Conservation (phyloP, 2,888 invertebrate species). For the Ischnus inquisitorius region DNA sequence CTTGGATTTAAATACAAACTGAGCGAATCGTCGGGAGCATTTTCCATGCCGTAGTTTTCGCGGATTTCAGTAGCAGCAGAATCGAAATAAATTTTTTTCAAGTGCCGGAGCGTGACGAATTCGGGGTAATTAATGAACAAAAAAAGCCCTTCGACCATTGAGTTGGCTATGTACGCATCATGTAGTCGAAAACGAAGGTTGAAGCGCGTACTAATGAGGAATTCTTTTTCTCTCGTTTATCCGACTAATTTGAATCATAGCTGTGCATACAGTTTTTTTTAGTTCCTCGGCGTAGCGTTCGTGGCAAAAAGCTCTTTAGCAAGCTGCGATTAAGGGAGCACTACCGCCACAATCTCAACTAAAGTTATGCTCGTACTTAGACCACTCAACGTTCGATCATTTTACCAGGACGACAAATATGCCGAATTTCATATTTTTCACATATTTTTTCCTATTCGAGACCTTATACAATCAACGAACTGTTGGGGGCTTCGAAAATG, state of each 20-base stretch:
- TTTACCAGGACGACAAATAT: too few relatives aligned
- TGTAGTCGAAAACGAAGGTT: not conserved
- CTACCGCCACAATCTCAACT: too few relatives aligned
- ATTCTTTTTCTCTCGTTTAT: slow-evolving; percentile 36
- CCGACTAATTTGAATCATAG: slow-evolving; percentile 55
- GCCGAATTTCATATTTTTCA: too few relatives aligned
- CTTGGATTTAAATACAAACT: slow-evolving; percentile 54
- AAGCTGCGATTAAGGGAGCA: not conserved
- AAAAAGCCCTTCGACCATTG: not conserved
- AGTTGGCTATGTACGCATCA: not conserved
- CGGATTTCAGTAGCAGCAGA: too few relatives aligned
- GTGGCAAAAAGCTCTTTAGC: slow-evolving; percentile 27
- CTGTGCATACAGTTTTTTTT: not conserved
- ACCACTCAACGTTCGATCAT: too few relatives aligned
- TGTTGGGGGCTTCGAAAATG: too few relatives aligned
- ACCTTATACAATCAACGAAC: too few relatives aligned
- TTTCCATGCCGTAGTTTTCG: too few relatives aligned
- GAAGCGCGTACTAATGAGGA: slow-evolving; percentile 38
- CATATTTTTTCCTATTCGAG: too few relatives aligned
- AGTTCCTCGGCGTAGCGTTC: slow-evolving; percentile 8
- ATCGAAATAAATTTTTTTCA: too few relatives aligned
- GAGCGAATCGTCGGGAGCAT: not conserved
- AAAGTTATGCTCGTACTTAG: too few relatives aligned
- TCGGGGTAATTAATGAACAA: not conserved
- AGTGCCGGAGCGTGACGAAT: not conserved